Percentiles rank a stretch among this genome's conserved stretches.
phyloP scores from a whole-genome alignment of 2,113 vertebrate genomes.

The Tapirus terrestris region DNA sequence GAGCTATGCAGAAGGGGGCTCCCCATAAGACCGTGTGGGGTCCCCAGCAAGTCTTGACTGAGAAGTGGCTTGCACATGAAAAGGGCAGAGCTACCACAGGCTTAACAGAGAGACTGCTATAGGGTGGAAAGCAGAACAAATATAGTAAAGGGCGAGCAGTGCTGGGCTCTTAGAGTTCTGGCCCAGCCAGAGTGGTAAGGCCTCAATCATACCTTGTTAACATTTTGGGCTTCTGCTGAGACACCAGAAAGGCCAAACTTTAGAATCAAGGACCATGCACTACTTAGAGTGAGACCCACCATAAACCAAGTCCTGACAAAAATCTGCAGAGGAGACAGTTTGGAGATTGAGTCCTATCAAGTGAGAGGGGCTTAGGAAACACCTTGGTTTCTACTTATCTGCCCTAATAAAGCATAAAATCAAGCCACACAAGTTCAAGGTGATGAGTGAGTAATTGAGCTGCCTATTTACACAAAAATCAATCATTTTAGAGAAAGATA shows the following conservation, averaged over 20 bases:
- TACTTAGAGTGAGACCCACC: not conserved
- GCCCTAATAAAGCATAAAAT: not conserved
- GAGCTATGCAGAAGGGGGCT: not conserved
- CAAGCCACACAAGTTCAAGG: not conserved
- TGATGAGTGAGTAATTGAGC: not conserved
- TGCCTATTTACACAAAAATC: not conserved
- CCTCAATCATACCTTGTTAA: not conserved
- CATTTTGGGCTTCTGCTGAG: not conserved
- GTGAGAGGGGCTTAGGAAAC: not conserved
- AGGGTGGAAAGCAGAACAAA: not conserved
- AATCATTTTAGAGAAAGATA: not conserved
- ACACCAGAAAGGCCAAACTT: not conserved
- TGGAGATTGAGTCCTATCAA: not conserved
- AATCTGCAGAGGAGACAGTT: not conserved
- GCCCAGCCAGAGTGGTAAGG: not conserved
- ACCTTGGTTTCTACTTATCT: not conserved
- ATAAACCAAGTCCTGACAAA: not conserved
- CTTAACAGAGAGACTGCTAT: not conserved
- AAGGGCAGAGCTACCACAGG: not conserved
- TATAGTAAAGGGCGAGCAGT: not conserved
- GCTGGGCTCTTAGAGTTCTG: not conserved
- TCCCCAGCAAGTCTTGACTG: not conserved
- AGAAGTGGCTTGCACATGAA: not conserved
- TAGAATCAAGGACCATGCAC: not conserved
- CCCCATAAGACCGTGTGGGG: not conserved